phyloP scores from a whole-genome alignment of 2,888 invertebrate genomes.

The Ormyrus nitidulus region DNA sequence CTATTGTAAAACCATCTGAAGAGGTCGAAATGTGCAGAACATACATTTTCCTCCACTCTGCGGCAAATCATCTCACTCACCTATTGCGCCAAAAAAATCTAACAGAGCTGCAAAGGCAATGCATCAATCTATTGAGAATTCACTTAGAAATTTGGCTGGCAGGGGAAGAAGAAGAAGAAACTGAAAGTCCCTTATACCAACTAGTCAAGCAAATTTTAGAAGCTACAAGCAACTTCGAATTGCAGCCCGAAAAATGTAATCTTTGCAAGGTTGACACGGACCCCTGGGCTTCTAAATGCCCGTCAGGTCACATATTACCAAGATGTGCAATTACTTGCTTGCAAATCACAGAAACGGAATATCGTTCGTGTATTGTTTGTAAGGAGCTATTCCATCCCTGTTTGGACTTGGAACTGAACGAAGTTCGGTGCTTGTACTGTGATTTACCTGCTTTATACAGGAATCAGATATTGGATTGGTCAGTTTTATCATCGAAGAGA shows the following conservation, averaged over 20 bases:
- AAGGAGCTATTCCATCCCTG: conserved; percentile 68
- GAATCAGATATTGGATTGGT: conserved; percentile 3
- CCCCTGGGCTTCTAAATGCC: conserved; percentile 63
- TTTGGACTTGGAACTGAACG: conserved; percentile 64
- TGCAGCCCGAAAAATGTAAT: conserved; percentile 65
- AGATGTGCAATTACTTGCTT: conserved; percentile 70
- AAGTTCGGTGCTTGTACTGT: conserved; percentile 68
- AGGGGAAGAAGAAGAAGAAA: conserved; percentile 62
- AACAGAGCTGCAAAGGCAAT: conserved; percentile 60
- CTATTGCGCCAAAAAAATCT: conserved; percentile 58
- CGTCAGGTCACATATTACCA: conserved; percentile 68
- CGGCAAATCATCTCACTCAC: conserved; percentile 61
- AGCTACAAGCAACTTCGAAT: conserved; percentile 54
- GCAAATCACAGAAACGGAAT: conserved; percentile 66
- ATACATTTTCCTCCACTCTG: conserved; percentile 66
- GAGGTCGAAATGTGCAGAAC: conserved; percentile 61
- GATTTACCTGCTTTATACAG: conserved; percentile 65
- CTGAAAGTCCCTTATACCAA: conserved; percentile 51
- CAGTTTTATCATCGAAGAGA: conserved; percentile 14
- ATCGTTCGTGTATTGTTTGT: conserved; percentile 67
- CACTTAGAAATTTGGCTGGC: conserved; percentile 69
- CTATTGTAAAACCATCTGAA: conserved; percentile 41
- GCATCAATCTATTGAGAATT: conserved; percentile 63
- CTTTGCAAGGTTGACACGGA: conserved; percentile 65
- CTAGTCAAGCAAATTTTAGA: conserved; percentile 59